Evolutionary conservation across 2,113 vertebrate genomes (phyloP).

Genomic region (Camelus bactrianus): DNA sequence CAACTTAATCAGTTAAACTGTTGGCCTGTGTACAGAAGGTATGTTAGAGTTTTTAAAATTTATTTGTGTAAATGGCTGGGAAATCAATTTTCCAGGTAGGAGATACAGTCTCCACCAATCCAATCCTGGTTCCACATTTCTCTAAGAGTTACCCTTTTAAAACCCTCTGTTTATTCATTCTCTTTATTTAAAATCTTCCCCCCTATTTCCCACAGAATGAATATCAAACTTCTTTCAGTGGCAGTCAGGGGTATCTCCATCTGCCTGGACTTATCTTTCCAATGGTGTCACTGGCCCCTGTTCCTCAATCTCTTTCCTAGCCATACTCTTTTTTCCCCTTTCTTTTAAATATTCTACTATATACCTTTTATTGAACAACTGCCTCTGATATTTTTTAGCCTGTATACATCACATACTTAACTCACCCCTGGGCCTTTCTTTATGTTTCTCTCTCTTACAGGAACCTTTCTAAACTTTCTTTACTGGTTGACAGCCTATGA

Average conservation of each 20-base stretch:
- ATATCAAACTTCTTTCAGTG: background rate
- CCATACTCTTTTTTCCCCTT: background rate
- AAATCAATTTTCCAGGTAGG: background rate
- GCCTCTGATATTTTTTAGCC: background rate
- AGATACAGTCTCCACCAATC: background rate
- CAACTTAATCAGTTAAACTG: background rate
- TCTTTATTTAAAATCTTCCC: background rate
- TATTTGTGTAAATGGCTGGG: background rate
- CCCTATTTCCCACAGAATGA: background rate
- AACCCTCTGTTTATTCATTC: background rate
- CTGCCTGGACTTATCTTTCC: background rate
- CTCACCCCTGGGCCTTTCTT: background rate
- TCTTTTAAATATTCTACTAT: background rate
- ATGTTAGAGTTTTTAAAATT: constrained; percentile 3
- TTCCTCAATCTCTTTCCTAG: background rate
- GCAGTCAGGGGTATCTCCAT: background rate
- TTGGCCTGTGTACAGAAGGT: background rate
- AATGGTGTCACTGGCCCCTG: background rate
- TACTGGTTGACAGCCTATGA: background rate
- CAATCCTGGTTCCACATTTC: background rate
- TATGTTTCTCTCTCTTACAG: background rate
- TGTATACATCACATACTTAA: background rate
- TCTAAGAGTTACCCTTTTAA: background rate
- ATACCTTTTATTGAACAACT: background rate
- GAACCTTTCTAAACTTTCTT: background rate